phyloP scores from a whole-genome alignment of 2,797 vertebrate species.

The Phoebastria nigripes region DNA sequence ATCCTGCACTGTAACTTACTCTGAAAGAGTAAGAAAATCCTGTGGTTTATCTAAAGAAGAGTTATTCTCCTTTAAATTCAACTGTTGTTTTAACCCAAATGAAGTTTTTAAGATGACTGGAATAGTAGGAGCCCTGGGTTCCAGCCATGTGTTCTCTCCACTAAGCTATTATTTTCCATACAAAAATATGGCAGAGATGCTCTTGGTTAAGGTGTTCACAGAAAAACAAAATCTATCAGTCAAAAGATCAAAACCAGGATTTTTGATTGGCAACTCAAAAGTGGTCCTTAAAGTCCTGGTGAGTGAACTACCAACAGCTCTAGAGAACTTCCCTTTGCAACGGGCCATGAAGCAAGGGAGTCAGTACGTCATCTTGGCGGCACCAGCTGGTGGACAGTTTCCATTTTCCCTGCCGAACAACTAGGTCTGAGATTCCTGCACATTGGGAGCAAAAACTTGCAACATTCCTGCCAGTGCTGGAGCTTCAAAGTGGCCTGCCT shows the following conservation, averaged over 20 bases:
- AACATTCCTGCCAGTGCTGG: neutral
- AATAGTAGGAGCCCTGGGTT: neutral
- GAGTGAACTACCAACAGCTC: neutral
- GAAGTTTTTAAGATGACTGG: neutral
- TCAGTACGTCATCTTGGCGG: rapidly evolving
- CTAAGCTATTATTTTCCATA: neutral
- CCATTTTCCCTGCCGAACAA: rapidly evolving
- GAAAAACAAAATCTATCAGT: neutral
- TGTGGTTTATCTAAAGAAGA: neutral
- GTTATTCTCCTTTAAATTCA: neutral
- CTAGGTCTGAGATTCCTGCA: neutral
- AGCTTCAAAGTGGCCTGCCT: neutral
- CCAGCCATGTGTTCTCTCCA: neutral
- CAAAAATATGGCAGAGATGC: neutral
- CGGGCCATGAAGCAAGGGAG: neutral
- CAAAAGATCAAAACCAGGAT: neutral
- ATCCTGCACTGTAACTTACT: neutral
- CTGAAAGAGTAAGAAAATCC: neutral
- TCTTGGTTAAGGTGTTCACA: neutral
- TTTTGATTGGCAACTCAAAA: neutral
- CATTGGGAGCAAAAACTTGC: neutral
- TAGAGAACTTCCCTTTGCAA: neutral
- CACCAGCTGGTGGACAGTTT: neutral
- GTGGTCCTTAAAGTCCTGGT: neutral
- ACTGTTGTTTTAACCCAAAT: neutral